phyloP scores from a whole-genome alignment of 2,797 vertebrate genomes.

The Gymnodraco acuticeps region DNA sequence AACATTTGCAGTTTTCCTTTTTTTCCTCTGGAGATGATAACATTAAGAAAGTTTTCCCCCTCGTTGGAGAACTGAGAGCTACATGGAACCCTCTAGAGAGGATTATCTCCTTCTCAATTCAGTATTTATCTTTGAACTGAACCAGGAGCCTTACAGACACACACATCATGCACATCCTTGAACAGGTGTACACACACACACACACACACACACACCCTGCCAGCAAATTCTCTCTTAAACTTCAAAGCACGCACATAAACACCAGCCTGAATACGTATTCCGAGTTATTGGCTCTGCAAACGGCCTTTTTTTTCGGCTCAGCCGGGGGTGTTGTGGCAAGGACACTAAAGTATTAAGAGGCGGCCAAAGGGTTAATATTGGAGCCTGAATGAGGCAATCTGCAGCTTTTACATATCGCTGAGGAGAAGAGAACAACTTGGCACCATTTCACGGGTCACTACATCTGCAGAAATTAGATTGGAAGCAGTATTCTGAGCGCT shows the following conservation, averaged over 20 bases:
- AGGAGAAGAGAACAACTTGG: conserved; percentile 72
- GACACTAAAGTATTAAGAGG: conserved; percentile 55
- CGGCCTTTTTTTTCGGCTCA: conserved; percentile 50
- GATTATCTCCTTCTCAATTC: conserved; percentile 60
- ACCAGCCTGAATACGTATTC: not conserved
- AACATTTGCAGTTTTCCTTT: conserved; percentile 26
- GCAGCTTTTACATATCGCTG: conserved; percentile 79
- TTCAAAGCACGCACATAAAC: conserved; percentile 48
- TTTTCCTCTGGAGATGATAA: conserved; percentile 41
- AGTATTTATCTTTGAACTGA: conserved; percentile 59
- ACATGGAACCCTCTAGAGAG: conserved; percentile 30
- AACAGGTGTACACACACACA: conserved; percentile 26
- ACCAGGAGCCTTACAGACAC: conserved; percentile 27
- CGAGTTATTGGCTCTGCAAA: conserved; percentile 34
- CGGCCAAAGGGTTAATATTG: conserved; percentile 74
- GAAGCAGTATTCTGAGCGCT: conserved; percentile 66
- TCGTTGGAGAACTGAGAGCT: conserved; percentile 41
- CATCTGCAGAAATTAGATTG: conserved; percentile 84
- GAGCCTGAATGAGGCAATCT: conserved; percentile 80
- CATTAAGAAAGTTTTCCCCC: conserved; percentile 59
- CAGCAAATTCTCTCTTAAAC: conserved; percentile 39
- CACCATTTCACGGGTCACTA: conserved; percentile 85
- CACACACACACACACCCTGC: conserved; percentile 37
- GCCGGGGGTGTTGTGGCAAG: conserved; percentile 47
- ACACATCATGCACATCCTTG: conserved; percentile 5